Evolutionary conservation across 2,888 invertebrate genomes (phyloP), one percentile per base, ranked within the genome.

Genomic region (Erebia ligea): DNA sequence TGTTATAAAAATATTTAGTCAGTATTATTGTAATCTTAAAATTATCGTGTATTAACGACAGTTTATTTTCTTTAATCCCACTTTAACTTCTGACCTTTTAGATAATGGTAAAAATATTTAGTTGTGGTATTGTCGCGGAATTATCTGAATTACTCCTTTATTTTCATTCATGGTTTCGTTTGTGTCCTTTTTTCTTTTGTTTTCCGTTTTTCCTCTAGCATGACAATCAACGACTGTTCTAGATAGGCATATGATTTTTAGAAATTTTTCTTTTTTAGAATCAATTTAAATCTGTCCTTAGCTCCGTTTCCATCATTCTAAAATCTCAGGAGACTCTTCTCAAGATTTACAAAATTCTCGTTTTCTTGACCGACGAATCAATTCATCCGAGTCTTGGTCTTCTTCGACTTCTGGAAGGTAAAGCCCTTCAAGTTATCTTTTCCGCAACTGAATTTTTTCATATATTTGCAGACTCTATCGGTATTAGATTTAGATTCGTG

Each of bases 1-100:
- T 17, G 21, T 45, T 48, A 62, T 62, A 45, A 13, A 62, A 62
- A 62, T 45, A 62, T 62, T 62, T 62, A 62, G 19, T 19, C 45
- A 61, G 5, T 2, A 13, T 62, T 45, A 19, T 45, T 6, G 59
- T 10, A 8, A 17, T 59, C 9, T 42, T 17, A 19, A 61, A 45
- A 61, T 61, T 19, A 45, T 45, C 61, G 42, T 42, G 13, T 21
- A 13, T 8, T 21, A 62, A 48, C 2, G 19, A 15, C 8, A 21
- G 17, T 48, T 61, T 48, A 13, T 62, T 62, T 48, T 21, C 45
- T 48, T 62, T 25, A 62, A 62, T 48, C 61, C n/a, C 45, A 8
- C 3, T 13, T 61, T 45, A 45, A 45, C 19, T 21, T 15, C 45
- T 45, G 15, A 42, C 45, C 62, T 62, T 61, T 62, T 2, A 19